These are phyloP conservation scores for Isotomurus palustris DNA, from an alignment of 2,888 invertebrate species.

Conservation along the genomic window DNA sequence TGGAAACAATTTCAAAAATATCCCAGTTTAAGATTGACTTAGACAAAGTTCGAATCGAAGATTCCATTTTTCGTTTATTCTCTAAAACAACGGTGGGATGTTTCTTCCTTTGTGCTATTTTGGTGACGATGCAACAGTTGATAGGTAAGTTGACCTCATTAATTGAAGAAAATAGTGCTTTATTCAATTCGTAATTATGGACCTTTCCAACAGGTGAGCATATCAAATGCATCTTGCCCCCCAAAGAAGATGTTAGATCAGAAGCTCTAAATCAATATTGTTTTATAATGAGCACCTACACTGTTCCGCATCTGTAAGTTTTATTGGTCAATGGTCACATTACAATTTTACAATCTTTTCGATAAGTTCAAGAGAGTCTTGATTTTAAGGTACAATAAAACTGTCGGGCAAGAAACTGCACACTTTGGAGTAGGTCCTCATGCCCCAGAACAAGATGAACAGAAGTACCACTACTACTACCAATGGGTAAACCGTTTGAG, in stretches of 20 bases:
- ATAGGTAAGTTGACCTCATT: constrained; percentile 44
- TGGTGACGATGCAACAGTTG: constrained; percentile 47
- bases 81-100: constrained; percentile 46
- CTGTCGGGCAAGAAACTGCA: constrained; percentile 48
- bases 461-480: constrained; percentile 54
- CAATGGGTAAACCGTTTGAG: constrained; percentile 49
- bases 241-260: constrained; percentile 37
- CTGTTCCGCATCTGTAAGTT: constrained; percentile 45
- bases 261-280: constrained; percentile 44
- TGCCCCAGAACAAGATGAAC: constrained; percentile 42
- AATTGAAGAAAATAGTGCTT: background rate
- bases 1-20: constrained; percentile 21
- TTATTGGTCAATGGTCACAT: background rate
- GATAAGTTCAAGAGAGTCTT: too few relatives aligned
- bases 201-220: constrained; percentile 33
- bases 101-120: constrained; percentile 46
- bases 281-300: constrained; percentile 47
- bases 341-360: too few relatives aligned
- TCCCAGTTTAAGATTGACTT: constrained; percentile 29
- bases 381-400: constrained; percentile 38
- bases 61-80: constrained; percentile 47
- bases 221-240: constrained; percentile 45
- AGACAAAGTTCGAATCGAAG: constrained; percentile 47
- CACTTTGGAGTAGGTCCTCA: constrained; percentile 49
- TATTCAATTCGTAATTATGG: background rate